Evolutionary conservation across 53 echinoderm and acorn worm species (phyloP), one percentile per base, ranked within the genome.

Genomic region (Mesocentrotus franciscanus): DNA sequence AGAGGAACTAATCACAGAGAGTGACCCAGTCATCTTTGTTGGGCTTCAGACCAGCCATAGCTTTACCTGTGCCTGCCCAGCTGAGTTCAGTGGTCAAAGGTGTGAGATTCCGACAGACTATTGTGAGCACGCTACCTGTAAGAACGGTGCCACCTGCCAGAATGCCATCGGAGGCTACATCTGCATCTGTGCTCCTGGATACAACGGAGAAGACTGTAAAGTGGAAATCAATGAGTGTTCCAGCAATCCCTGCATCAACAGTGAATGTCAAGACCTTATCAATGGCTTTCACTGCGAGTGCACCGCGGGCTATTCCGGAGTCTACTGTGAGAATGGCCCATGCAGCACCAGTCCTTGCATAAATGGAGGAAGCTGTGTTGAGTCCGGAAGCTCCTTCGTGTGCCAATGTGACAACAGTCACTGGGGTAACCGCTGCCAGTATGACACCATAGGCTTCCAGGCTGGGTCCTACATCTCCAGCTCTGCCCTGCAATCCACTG

Each of bases 381-480:
- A 98, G 84, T 94, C 95, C 24, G 97, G 97, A 8, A 96, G 97
- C 20, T 95, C 95, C 70, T 99, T 93, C 78, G 59, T 84, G 1
- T 99, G 99, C 85, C 95, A 97, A 79, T 99, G 99, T 85, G 94
- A 95, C 59, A 97, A 96, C 84, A 97, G 97, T 6, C 96, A 97
- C 78, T 96, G 96, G 94, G 99, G 99, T 22, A 93, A 95, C 33
- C 93, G 92, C 74, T 99, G 99, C 79, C 95, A 98, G 91, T 92
- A 97, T 64, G 95, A 90, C 59, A 99, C 98, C 64, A 68, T 99
- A 36, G 97, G 99, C 29, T 99, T 99, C 95, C 91, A 97, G 56
- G 92, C 94, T 33, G 97, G 97, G 8, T 98, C 99, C 78, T 99
- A 95, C 95, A 95, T 99, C 93, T 96, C 96, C 71, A 95, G 92